phyloP scores from a whole-genome alignment of 1,140 invertebrate species.

The Heterodera carotae region DNA sequence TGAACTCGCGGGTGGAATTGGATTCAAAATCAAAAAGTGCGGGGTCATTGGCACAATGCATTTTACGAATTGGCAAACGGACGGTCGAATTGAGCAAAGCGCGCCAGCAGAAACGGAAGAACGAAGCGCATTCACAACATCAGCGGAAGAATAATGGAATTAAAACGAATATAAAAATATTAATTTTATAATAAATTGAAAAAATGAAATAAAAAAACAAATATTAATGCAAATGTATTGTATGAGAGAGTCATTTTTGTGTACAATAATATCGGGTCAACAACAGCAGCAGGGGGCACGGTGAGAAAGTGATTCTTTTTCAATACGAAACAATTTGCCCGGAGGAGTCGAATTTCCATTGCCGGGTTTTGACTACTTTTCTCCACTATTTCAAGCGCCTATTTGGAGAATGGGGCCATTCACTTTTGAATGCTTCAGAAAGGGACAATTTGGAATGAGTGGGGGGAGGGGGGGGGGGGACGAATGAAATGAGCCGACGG shows the following conservation, averaged over 20 bases:
- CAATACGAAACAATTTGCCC: neutral
- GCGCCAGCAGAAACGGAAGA: neutral
- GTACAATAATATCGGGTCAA: too few relatives aligned
- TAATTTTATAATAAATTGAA: too few relatives aligned
- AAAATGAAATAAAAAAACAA: too few relatives aligned
- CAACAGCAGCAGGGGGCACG: too few relatives aligned
- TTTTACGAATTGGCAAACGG: neutral
- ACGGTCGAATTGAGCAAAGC: neutral
- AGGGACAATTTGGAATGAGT: neutral
- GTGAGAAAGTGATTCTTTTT: too few relatives aligned
- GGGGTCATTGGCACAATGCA: constrained; percentile 46
- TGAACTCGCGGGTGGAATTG: constrained; percentile 41
- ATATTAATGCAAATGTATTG: too few relatives aligned
- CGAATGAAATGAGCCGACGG: neutral
- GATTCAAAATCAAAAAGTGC: constrained; percentile 42
- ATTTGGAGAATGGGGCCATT: neutral
- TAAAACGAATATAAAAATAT: too few relatives aligned
- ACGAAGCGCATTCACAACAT: neutral
- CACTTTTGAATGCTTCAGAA: neutral
- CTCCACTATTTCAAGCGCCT: neutral
- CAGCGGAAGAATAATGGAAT: too few relatives aligned
- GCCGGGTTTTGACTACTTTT: neutral
- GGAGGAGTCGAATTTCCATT: neutral
- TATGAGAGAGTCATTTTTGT: too few relatives aligned
- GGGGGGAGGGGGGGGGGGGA: too few relatives aligned